Evolutionary conservation across 2,113 vertebrate species (phyloP), one percentile per base, ranked within the genome.

Genomic region (Nesogale talazaci): DNA sequence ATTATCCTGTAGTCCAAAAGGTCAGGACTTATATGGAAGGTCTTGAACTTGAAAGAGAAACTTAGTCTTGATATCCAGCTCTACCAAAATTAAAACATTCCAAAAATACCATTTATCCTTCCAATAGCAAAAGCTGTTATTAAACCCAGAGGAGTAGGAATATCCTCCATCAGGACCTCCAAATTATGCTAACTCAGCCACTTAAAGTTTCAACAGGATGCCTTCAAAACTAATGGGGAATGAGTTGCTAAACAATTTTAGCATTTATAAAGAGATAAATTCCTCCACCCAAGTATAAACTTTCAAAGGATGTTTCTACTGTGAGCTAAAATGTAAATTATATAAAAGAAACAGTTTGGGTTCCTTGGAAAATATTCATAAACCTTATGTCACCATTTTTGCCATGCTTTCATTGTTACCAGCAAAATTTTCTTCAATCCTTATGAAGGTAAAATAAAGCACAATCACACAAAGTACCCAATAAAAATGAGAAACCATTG

Each of bases 31-130:
- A 91, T 79, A 96, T 74, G 83, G 91, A 93, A 92, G 40, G 57
- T 95, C 87, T 92, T 95, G 91, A 96, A 95, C 94, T 91, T 88
- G 19, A 91, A 95, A 90, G 92, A 92, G 40, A 89, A 90, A 92
- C n/a, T 87, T 63, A 75, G 46, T 83, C 63, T 87, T 93, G 79
- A 87, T 67, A 89, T 74, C 34, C 19, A 87, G 52, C 70, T 94
- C 89, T 77, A 67, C 59, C 67, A 89, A 90, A 88, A 92, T 95
- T 85, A 93, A 95, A 90, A 94, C 82, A 59, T 86, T 89, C 70
- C 22, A 88, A 95, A 52, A 96, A 94, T 94, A 96, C 4, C 65
- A 69, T 72, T 94, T 95, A 88, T 93, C 69, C 81, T 77, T 81
- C 52, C 40, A 90, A 90, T 3, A 89, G 38, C 61, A 85, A 85